Percentiles rank a stretch among this genome's conserved stretches.
These are phyloP conservation scores for Micrasema longulum DNA, from an alignment of 1,140 invertebrate genomes.

Conservation along the genomic window DNA sequence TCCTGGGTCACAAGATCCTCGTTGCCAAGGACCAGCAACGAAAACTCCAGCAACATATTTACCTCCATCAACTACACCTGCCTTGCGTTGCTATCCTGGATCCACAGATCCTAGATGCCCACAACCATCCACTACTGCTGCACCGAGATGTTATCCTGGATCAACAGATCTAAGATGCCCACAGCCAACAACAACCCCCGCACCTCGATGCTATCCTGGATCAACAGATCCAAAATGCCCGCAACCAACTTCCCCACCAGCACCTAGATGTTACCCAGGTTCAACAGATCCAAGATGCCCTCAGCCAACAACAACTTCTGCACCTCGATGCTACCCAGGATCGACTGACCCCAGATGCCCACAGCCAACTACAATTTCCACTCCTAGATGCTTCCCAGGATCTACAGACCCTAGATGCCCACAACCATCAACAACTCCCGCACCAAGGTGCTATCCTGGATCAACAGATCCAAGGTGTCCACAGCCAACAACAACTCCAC, in stretches of 20 bases:
- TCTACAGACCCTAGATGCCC: conserved; percentile 59
- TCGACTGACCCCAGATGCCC: conserved; percentile 64
- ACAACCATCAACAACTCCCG: conserved; percentile 51
- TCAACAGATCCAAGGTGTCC: conserved; percentile 60
- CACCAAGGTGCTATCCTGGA: conserved; percentile 58
- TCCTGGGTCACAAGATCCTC: conserved; percentile 59
- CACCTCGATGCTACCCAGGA: conserved; percentile 61
- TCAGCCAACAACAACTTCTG: conserved; percentile 56
- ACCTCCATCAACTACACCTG: conserved; percentile 48
- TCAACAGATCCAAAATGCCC: conserved; percentile 59
- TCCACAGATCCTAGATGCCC: conserved; percentile 59
- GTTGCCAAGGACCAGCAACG: conserved; percentile 55
- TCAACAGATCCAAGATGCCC: conserved; percentile 62
- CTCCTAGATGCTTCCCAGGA: conserved; percentile 55
- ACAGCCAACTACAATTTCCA: conserved; percentile 58
- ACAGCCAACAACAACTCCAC: conserved; percentile 56
- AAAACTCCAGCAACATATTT: conserved; percentile 57
- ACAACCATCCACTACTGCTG: conserved; percentile 34
- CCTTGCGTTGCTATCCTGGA: no score
- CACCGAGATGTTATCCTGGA: conserved; percentile 58
- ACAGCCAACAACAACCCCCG: conserved; percentile 49
- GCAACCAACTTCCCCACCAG: conserved; percentile 52
- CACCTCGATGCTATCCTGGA: conserved; percentile 56
- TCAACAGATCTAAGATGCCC: conserved; percentile 60
- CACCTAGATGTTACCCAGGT: conserved; percentile 56